Evolutionary conservation across 2,113 vertebrate species (phyloP).

Genomic region (Speoplatyrhinus poulsoni): DNA sequence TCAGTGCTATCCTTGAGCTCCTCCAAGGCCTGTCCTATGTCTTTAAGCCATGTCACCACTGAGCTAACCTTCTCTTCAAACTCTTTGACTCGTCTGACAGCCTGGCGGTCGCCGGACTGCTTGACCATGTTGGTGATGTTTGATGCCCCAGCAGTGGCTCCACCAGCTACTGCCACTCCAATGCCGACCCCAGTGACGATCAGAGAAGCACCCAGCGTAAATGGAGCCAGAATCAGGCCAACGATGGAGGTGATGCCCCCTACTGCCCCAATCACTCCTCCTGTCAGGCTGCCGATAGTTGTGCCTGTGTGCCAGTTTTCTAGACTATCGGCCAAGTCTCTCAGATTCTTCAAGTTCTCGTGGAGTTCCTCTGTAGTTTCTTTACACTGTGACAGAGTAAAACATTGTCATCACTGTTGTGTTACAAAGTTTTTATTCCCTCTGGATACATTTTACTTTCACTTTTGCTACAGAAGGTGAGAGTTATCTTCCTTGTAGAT

Average conservation of each 20-base stretch:
- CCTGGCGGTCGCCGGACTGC: constrained; percentile 33
- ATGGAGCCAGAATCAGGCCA: constrained; percentile 36
- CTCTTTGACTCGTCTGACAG: constrained; percentile 28
- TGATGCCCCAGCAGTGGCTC: constrained; percentile 46
- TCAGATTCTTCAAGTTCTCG: constrained; percentile 16
- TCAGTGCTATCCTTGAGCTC: neutral
- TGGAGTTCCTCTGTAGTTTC: constrained; percentile 2
- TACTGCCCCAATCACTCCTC: no score
- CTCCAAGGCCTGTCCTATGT: constrained; percentile 10
- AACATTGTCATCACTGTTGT: no score
- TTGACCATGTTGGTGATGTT: constrained; percentile 60
- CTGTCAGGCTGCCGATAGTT: no score
- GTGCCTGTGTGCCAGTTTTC: constrained; percentile 26
- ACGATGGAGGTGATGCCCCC: constrained; percentile 2
- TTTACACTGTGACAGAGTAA: constrained; percentile 1
- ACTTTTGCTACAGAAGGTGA: no score
- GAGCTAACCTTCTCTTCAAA: constrained; percentile 28
- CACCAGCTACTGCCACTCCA: constrained; percentile 34
- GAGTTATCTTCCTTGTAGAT: no score
- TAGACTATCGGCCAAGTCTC: constrained; percentile 16
- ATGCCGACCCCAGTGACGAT: constrained; percentile 43
- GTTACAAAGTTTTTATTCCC: no score
- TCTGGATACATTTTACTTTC: no score
- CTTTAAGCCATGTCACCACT: constrained; percentile 17
- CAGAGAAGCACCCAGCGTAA: constrained; percentile 47